Conservation (phyloP, 64 coral and sea anemone genomes). For the Pachyseris speciosa region DNA sequence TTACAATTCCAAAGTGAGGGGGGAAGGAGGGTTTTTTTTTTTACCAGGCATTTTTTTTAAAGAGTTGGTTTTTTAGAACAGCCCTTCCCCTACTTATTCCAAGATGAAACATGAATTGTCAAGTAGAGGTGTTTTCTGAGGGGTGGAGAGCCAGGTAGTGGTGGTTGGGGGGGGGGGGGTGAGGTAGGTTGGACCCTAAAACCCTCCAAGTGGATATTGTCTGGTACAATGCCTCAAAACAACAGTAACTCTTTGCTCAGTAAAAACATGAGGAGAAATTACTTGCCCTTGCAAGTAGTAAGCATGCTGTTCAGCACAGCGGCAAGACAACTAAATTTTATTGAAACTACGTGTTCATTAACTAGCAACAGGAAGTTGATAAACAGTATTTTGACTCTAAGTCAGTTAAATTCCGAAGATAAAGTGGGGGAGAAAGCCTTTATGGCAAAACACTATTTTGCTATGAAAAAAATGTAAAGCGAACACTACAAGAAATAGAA, state of each 20-base stretch:
- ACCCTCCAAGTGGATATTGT: background rate
- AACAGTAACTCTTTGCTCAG: constrained; percentile 6
- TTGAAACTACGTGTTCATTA: background rate
- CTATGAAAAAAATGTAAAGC: background rate
- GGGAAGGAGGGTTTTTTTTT: background rate
- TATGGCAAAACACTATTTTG: background rate
- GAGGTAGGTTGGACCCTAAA: background rate
- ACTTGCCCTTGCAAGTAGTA: constrained; percentile 16
- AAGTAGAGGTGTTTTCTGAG: background rate
- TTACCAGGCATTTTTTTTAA: background rate
- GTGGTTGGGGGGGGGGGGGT: too few species aligned
- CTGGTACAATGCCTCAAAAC: background rate
- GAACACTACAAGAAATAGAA: background rate
- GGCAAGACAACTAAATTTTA: background rate
- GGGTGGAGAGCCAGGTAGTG: background rate
- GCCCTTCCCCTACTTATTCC: background rate
- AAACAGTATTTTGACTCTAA: background rate
- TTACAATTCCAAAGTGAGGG: background rate
- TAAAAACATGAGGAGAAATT: background rate
- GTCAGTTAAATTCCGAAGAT: background rate
- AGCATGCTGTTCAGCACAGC: constrained; percentile 2
- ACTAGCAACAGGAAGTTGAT: constrained; percentile 12
- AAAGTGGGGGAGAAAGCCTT: background rate
- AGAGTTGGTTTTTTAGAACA: background rate
- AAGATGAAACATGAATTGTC: constrained; percentile 5